Base-by-base conservation (phyloP, 1,140 invertebrate genomes). In the Penaeus japonicus region DNA sequence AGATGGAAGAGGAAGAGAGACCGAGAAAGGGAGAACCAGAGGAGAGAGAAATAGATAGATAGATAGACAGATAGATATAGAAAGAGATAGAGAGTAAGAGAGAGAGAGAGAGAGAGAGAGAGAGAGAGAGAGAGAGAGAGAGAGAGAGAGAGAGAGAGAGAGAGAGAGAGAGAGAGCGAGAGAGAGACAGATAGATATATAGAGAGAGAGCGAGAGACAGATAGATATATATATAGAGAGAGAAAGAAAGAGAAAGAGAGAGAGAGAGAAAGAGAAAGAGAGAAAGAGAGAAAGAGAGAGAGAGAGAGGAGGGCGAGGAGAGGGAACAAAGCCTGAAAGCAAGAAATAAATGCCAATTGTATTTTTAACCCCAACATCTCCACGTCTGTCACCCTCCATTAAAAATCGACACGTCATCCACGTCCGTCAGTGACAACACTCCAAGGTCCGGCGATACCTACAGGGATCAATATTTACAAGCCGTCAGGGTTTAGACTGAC, bases 401-500 rank as follows among this genome's bases (percentile, higher is more conserved):
- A 24, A 18, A 47, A 20, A 53, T n/a, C n/a, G 35, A 53, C 78
- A 18, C 47, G 73, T n/a, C 55, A 35, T 62, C 80, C 65, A 24
- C 80, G 18, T 39, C 57, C 47, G 30, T 35, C 57, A 84, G 27
- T 84, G 81, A 84, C 70, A 84, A 39, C 39, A 39, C 39, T 39
- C 39, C 39, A 39, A 39, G 39, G 39, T 10, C 4, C 39, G 12
- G 39, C 39, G 39, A 39, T 39, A 39, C 39, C 81, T 47, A 57
- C 30, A 17, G n/a, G 15, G 20, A 47, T 39, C 32, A 84, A 84
- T 84, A 84, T 84, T 84, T 57, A 84, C 81, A 84, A 47, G 57
- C 57, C 32, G 47, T 39, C 57, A 77, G 32, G n/a, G 81, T 84
- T 84, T 84, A 47, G 81, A 84, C n/a, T 70, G 81, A 70, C 57